A percentile compares a stretch with the other conserved stretches of the same genome.
These are phyloP conservation scores for Drymonia ruficornis DNA, from an alignment of 2,888 invertebrate genomes.

Conservation along the genomic window DNA sequence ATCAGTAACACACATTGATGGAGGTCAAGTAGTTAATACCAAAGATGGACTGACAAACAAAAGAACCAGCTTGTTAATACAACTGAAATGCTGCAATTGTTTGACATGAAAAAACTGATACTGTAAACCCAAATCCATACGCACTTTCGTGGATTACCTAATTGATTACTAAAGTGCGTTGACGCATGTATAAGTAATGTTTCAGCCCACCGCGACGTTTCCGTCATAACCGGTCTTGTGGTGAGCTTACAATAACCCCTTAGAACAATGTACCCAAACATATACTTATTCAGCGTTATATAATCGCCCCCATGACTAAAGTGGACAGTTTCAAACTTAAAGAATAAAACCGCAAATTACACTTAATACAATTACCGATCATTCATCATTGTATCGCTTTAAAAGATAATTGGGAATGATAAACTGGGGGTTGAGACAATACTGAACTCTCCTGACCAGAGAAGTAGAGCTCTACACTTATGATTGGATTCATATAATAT, in stretches of 20 bases:
- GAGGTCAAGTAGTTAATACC: no score
- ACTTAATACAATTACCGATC: slow-evolving; percentile 38
- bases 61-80: background rate
- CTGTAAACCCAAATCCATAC: slow-evolving; percentile 74
- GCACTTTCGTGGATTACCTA: slow-evolving; percentile 79
- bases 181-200: slow-evolving; percentile 82
- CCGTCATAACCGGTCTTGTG: slow-evolving; percentile 79
- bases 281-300: slow-evolving; percentile 62
- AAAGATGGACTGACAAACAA: no score
- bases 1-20: background rate
- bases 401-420: slow-evolving; percentile 52
- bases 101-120: background rate
- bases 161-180: slow-evolving; percentile 83
- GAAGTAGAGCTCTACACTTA: slow-evolving; percentile 21
- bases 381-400: slow-evolving; percentile 53
- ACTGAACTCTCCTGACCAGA: slow-evolving; percentile 28
- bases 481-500: slow-evolving; percentile 17
- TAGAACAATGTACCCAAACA: slow-evolving; percentile 80
- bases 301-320: slow-evolving; percentile 55
- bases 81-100: background rate
- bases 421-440: slow-evolving; percentile 38
- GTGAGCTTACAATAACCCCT: no score
- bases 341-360: slow-evolving; percentile 41
- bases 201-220: slow-evolving; percentile 74
- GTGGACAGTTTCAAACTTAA: slow-evolving; percentile 39